phyloP scores from a whole-genome alignment of 2,888 invertebrate species.

The Dolomedes plantarius region DNA sequence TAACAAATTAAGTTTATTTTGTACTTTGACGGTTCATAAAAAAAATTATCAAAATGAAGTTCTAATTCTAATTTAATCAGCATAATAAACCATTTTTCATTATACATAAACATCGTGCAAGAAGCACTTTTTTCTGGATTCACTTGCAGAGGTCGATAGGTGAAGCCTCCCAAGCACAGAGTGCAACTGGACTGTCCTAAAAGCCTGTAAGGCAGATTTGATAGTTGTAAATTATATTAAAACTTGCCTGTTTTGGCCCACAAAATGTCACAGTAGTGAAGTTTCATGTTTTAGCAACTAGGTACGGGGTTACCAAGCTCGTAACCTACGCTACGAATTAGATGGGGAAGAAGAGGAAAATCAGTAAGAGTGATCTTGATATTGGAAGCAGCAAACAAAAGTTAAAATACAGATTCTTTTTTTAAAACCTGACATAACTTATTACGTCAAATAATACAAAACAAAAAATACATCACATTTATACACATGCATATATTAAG shows the following conservation, averaged over 20 bases:
- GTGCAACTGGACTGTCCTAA: conserved; percentile 54
- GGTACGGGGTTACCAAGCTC: conserved; percentile 77
- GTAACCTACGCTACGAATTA: conserved; percentile 79
- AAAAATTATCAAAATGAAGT: conserved; percentile 7
- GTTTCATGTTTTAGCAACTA: conserved; percentile 72
- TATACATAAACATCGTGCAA: neutral
- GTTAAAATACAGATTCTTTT: conserved; percentile 47
- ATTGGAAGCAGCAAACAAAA: conserved; percentile 55
- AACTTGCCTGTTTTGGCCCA: conserved; percentile 73
- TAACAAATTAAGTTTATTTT: neutral
- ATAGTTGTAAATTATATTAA: conserved; percentile 65
- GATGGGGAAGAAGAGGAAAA: conserved; percentile 78
- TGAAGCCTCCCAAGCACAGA: conserved; percentile 38
- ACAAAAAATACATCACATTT: conserved; percentile 2
- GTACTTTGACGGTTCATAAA: neutral
- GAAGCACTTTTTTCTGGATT: neutral
- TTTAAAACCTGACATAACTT: conserved; percentile 7
- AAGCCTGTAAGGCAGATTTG: conserved; percentile 72
- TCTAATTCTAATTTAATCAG: conserved; percentile 10
- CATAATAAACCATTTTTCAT: neutral
- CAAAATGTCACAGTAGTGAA: conserved; percentile 73
- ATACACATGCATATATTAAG: neutral
- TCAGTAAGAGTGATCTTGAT: conserved; percentile 74
- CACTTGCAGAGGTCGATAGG: neutral
- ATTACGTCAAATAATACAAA: neutral